Base-by-base conservation (phyloP, 2,888 invertebrate species). In the Graphium colonna region DNA sequence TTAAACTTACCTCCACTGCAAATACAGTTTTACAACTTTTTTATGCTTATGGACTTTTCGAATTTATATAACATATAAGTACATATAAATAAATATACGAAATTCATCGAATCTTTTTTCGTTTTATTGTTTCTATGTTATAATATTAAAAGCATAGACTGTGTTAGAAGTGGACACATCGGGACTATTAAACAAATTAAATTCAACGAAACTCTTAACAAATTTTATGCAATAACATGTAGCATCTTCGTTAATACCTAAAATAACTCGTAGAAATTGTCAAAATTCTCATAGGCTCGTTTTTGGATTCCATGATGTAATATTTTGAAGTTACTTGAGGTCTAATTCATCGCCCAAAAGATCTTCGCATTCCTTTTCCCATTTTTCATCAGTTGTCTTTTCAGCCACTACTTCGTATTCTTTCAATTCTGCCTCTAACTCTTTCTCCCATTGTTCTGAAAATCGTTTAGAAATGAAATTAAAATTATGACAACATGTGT, bases 391-490 rank as follows among this genome's bases (percentile, higher is more conserved):
- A 1, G 65, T 73, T 1, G 76, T 71, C 65, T 85, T 86, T 26
- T 83, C 87, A 0, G 86, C 87, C 40, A 98, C 96, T 65, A 98
- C 95, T 86, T 98, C 98, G 83, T 96, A 98, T 79, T 98, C 97
- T 81, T 97, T 96, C 66, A 98, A 92, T 87, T 98, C 98, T 46
- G 97, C 97, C 78, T 97, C 97, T 75, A 98, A 90, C 86, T 98
- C 98, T 79, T 95, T 96, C 91, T 98, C 98, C 97, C 97, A 97
- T 91, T 97, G 97, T 85, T 96, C 96, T 94, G 94, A 90, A 84
- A 85, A 46, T 52, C 51, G 15, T 28, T 18, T 1, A 26, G n/a
- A 8, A 1, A 13, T 8, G 0, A 12, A 10, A 42, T 52, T 36
- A 48, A 9, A 12, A 16, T 31, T 36, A 17, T 12, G 0, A 12